Base-by-base conservation (phyloP, 2,888 invertebrate species). In the Leptura quadrifasciata region DNA sequence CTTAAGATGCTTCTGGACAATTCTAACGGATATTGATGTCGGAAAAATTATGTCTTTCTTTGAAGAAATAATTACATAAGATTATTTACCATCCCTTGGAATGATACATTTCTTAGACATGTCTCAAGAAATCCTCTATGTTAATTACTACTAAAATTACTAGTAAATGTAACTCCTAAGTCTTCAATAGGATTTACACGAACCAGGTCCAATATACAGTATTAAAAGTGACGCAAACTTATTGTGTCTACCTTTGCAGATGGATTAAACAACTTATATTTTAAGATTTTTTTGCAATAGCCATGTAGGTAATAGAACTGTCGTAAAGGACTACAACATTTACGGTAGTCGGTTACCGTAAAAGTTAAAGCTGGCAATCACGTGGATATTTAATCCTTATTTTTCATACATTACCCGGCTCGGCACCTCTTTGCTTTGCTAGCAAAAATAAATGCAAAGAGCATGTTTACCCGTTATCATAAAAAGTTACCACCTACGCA, bases 401-500 rank as follows among this genome's bases (percentile, higher is more conserved):
- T 63, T 63, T 39, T 63, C 27, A 63, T 63, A 39, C 18, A 63
- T 63, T 63, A 61, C 17, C 63, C 35, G 18, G 39, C 39, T 39
- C 39, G 63, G 21, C 18, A 63, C 15, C 39, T 63, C n/a, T 67
- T 73, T 75, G 75, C 79, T 70, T 72, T 68, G 64, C 72, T 55
- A 57, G 71, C 72, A 67, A 71, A 76, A 80, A 80, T 79, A 78
- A 80, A 78, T 76, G 78, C 73, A 57, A 72, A 72, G 76, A 73
- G 76, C 74, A 83, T 84, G 85, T 85, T 85, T 84, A 84, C 84
- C 82, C 85, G 84, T 86, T 85, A 84, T 84, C 85, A 83, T 87
- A 86, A 87, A 87, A 87, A 86, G 84, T 86, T 86, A 86, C 86
- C 86, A 85, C 86, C 86, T 85, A 85, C 85, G 86, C 86, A 86